Evolutionary conservation across 1,140 invertebrate genomes (phyloP), one percentile per base, ranked within the genome.

Genomic region (Papilio polyxenes): DNA sequence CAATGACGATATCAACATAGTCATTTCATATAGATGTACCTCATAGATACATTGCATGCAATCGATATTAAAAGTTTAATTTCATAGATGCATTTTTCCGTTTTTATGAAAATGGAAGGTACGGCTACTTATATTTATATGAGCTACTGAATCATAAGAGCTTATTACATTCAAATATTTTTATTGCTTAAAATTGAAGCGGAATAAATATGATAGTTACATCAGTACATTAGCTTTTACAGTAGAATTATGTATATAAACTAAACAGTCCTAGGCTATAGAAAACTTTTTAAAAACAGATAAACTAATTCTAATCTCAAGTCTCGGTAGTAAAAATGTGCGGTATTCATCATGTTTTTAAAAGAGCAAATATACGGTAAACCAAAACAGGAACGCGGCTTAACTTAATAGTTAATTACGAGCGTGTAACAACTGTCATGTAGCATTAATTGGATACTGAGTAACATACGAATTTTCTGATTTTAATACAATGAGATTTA

Each of bases 341-440:
- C 8, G n/a, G 8, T 72, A 37, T 72, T 72, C 31, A 72, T 6
- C 31, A 72, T 31, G 62, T 72, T 72, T 37, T 31, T 72, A 31
- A 72, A 31, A 72, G 65, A 37, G 31, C 13, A 72, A 72, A 72
- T 15, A 10, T 37, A 31, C 23, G 31, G 65, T 31, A 37, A 72
- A 37, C 65, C 65, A 72, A 72, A 72, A 72, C 65, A 72, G 31
- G 65, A 31, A 31, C 31, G 23, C 23, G 31, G 65, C 31, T 72
- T 31, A 72, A 72, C 65, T 72, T 72, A 72, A 72, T 72, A 40
- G 65, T 72, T 72, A 72, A 72, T 72, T 72, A 72, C 65, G 65
- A 31, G 65, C 65, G 11, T 72, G 65, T 72, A 69, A 3, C 23
- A 31, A 72, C 65, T 72, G 65, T 72, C 65, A 31, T 72, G 31